These are phyloP conservation scores for Spea bombifrons DNA, from an alignment of 2,113 vertebrate species.

Conservation along the genomic window DNA sequence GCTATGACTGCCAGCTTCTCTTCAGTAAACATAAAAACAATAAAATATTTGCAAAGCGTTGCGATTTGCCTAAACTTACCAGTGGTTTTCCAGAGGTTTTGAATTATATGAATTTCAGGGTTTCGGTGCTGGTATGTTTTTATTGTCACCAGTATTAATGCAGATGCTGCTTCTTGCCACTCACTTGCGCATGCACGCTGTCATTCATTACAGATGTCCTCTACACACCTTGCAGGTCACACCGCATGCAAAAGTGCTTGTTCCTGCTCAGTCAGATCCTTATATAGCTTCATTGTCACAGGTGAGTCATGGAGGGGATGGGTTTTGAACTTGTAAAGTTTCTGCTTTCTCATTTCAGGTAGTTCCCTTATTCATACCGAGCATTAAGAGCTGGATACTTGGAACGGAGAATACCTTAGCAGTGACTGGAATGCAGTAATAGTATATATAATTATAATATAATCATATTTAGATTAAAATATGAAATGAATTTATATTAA, in stretches of 20 bases:
- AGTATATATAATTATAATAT: too few relatives aligned
- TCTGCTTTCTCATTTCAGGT: too few relatives aligned
- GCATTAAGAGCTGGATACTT: too few relatives aligned
- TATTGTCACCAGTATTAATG: not conserved
- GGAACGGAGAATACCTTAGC: too few relatives aligned
- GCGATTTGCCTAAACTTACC: slow-evolving; percentile 15
- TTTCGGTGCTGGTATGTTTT: not conserved
- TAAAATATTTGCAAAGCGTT: too few relatives aligned
- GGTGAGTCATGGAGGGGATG: slow-evolving; percentile 28
- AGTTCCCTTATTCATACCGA: too few relatives aligned
- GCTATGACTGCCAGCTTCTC: too few relatives aligned
- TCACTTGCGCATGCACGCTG: not conserved
- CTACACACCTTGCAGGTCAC: slow-evolving; percentile 17
- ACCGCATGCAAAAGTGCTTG: not conserved
- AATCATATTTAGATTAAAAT: too few relatives aligned
- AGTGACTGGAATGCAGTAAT: too few relatives aligned
- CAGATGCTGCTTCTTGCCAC: not conserved
- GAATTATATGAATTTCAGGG: not conserved
- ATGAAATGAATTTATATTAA: too few relatives aligned
- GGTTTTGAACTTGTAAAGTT: too few relatives aligned
- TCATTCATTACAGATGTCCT: not conserved
- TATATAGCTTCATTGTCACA: slow-evolving; percentile 29
- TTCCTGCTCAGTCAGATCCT: slow-evolving; percentile 4
- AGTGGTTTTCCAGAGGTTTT: slow-evolving; percentile 44
- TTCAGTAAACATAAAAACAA: too few relatives aligned